Conservation (phyloP, 2,888 invertebrate species). For the Nomada flava region DNA sequence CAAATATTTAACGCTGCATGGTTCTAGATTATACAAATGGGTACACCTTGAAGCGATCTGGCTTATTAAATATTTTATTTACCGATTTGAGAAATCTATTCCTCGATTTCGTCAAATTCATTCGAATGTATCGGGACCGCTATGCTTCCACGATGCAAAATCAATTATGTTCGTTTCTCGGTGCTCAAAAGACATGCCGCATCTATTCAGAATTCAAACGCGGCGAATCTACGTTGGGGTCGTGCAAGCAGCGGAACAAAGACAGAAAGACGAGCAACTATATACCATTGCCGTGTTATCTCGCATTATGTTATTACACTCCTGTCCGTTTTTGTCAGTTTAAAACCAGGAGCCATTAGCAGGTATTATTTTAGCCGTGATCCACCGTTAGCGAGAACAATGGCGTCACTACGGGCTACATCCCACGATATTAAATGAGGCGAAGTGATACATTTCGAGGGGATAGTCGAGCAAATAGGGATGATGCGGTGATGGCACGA, state of each 20-base stretch:
- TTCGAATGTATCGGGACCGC: not conserved
- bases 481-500: conserved; percentile 63
- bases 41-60: too few relatives aligned
- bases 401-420: conserved; percentile 65
- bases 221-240: not conserved
- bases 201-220: not conserved
- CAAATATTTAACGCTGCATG: too few relatives aligned
- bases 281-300: conserved; percentile 34
- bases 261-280: not conserved
- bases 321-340: conserved; percentile 69
- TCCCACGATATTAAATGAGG: conserved; percentile 76
- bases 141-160: not conserved
- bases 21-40: too few relatives aligned
- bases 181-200: not conserved
- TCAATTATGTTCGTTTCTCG: too few relatives aligned
- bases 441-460: conserved; percentile 76
- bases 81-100: too few relatives aligned
- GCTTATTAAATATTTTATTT: too few relatives aligned
- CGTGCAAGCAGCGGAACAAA: not conserved
- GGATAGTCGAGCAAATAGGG: conserved; percentile 74
- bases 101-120: too few relatives aligned
- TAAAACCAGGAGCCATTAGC: conserved; percentile 77
- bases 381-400: conserved; percentile 75
- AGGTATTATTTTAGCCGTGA: conserved; percentile 79
- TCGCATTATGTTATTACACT: conserved; percentile 71